Base-by-base conservation (phyloP, 2,113 vertebrate species). In the Tenrec ecaudatus region DNA sequence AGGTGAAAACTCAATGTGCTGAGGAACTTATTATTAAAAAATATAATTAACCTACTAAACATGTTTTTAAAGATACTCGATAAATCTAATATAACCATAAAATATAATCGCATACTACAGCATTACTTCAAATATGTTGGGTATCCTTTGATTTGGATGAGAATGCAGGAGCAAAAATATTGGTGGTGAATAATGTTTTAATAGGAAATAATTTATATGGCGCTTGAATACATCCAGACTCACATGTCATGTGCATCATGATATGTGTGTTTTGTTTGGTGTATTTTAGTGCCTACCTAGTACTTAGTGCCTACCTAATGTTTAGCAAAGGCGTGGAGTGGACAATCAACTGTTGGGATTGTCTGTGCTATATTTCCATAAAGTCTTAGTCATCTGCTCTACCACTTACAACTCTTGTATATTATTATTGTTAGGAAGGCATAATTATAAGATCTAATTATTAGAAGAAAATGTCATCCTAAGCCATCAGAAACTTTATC, bases 1-100 rank as follows among this genome's bases (percentile, higher is more conserved):
- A 79, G 66, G 80, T 66, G 4, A 88, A 73, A 94, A 96, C 95
- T 95, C 94, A 73, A 84, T 96, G 83, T 40, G 20, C 3, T 89
- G 58, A 95, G 58, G 89, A 86, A 68, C 0, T 29, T 64, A 36
- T 57, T 17, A n/a, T 68, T 83, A 81, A 58, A 85, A 85, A 29
- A 60, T 15, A 57, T 14, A 53, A 8, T 53, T 53, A 53, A 53
- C 47, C 11, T 53, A 53, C 12, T 10, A 53, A 53, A 40, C 6
- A 53, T 53, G 47, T 53, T 10, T 53, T 53, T 53, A 53, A 53
- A 53, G 22, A 89, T 78, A 86, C 0, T 6, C 12, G 38, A 78
- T 11, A 31, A 75, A 66, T 88, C 15, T 82, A 25, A 73, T 84
- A 3, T 31, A 84, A 76, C 5, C 4, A 20, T 29, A 75, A n/a